Evolutionary conservation across 2,113 vertebrate species (phyloP).

Genomic region (Verasper variegatus): DNA sequence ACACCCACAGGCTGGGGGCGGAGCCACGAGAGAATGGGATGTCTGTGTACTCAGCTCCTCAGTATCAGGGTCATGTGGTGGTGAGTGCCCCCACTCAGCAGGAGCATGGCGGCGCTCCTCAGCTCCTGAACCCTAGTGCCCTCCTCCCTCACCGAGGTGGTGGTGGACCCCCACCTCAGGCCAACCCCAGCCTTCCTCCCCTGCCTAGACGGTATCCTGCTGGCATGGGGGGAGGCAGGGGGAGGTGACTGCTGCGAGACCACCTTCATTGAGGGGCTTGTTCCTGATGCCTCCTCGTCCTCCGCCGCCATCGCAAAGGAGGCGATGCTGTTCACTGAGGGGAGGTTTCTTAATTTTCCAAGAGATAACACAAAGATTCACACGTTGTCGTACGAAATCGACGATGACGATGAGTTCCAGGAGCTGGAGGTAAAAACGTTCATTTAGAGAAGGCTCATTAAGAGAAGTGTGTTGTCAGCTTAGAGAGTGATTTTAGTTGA

Average conservation of each 20-base stretch:
- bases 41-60: slow-evolving; percentile 87
- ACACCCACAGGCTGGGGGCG: slow-evolving; percentile 85
- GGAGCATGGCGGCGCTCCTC: slow-evolving; percentile 64
- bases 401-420: slow-evolving; percentile 93
- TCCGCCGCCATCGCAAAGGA: slow-evolving; percentile 85
- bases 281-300: slow-evolving; percentile 44
- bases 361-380: slow-evolving; percentile 90
- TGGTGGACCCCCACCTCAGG: slow-evolving; percentile 80
- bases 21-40: slow-evolving; percentile 86
- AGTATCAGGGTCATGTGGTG: slow-evolving; percentile 83
- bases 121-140: slow-evolving; percentile 89
- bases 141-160: slow-evolving; percentile 86
- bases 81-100: slow-evolving; percentile 69
- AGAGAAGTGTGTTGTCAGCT: no score
- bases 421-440: slow-evolving; percentile 88
- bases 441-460: background rate
- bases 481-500: background rate
- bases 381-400: slow-evolving; percentile 90
- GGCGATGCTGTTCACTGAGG: slow-evolving; percentile 84
- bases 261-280: slow-evolving; percentile 91
- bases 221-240: slow-evolving; percentile 84
- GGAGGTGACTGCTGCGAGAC: slow-evolving; percentile 91
- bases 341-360: slow-evolving; percentile 88
- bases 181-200: slow-evolving; percentile 85
- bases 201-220: slow-evolving; percentile 87